These are phyloP conservation scores for Drosophila malerkotliana DNA, from an alignment of 1,140 invertebrate genomes.

Conservation along the genomic window DNA sequence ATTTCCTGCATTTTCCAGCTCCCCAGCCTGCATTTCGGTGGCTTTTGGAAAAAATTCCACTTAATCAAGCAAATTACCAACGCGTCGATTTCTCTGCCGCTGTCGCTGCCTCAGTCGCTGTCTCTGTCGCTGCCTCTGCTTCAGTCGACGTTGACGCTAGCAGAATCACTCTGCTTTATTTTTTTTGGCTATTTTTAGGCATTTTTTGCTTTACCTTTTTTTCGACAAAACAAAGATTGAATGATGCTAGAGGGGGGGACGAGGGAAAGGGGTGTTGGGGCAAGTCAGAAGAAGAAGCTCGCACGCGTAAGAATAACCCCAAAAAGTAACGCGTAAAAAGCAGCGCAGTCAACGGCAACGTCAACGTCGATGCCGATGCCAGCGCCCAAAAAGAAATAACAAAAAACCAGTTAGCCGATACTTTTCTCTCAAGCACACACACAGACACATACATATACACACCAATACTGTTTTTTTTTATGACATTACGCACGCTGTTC, in stretches of 20 bases:
- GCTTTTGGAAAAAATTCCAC: slow-evolving; percentile 71
- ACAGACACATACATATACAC: slow-evolving; percentile 1
- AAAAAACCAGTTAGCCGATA: slow-evolving; percentile 77
- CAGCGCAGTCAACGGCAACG: slow-evolving; percentile 17
- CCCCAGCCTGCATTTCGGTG: slow-evolving; percentile 56
- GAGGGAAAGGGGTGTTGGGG: slow-evolving; percentile 3
- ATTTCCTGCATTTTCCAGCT: slow-evolving; percentile 17
- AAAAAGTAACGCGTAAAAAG: slow-evolving; percentile 79
- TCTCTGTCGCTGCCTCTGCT: slow-evolving; percentile 4
- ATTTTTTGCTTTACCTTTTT: slow-evolving; percentile 57
- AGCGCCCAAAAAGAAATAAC: slow-evolving; percentile 52
- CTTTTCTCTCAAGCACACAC: slow-evolving; percentile 32
- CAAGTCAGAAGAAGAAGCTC: slow-evolving; percentile 27
- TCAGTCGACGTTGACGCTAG: slow-evolving; percentile 19
- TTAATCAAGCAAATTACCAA: slow-evolving; percentile 80
- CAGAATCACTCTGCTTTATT: slow-evolving; percentile 41
- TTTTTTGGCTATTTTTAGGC: slow-evolving; percentile 72
- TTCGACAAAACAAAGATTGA: slow-evolving; percentile 73
- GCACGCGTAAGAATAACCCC: slow-evolving; percentile 74
- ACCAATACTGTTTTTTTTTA: not conserved
- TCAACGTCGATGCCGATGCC: slow-evolving; percentile 1
- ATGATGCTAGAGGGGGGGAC: slow-evolving; percentile 38
- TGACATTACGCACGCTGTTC: slow-evolving; percentile 32
- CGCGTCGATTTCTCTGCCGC: slow-evolving; percentile 37
- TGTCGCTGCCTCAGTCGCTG: slow-evolving; percentile 9